Conservation (phyloP, 2,797 vertebrate species). For the Manis crassicaudata region DNA sequence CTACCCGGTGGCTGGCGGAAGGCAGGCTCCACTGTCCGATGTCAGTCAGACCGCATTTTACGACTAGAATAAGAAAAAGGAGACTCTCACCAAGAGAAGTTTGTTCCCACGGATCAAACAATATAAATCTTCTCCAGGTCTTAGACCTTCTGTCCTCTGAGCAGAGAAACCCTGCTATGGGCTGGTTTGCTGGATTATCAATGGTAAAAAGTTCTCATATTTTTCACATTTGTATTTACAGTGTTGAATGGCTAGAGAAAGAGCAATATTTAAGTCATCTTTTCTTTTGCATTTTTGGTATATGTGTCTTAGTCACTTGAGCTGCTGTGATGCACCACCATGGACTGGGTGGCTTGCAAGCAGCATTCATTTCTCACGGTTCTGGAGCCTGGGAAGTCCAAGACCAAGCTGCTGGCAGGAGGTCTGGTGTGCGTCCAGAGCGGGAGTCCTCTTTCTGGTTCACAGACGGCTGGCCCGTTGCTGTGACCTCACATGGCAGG, state of each 20-base stretch:
- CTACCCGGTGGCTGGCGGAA: not conserved
- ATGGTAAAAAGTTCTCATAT: not conserved
- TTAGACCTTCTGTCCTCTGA: not conserved
- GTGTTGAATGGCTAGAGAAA: not conserved
- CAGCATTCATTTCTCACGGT: not conserved
- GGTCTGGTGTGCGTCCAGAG: not conserved
- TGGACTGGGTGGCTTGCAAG: not conserved
- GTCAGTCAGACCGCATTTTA: not conserved
- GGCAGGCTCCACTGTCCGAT: not conserved
- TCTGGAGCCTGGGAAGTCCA: not conserved
- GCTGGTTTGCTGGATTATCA: constrained; percentile 8
- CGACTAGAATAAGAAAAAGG: not conserved
- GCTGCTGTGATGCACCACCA: not conserved
- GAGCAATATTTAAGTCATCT: not conserved
- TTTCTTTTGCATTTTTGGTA: not conserved
- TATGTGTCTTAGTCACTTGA: not conserved
- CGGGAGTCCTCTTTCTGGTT: not conserved
- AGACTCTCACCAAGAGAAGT: not conserved
- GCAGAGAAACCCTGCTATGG: not conserved
- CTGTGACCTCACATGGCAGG: not conserved
- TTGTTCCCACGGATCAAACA: not conserved
- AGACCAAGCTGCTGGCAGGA: not conserved
- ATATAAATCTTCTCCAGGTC: not conserved
- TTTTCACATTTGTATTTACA: not conserved
- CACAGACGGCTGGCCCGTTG: not conserved